These are phyloP conservation scores for Xerus rutilus DNA, from an alignment of 2,797 vertebrate genomes.

Conservation along the genomic window DNA sequence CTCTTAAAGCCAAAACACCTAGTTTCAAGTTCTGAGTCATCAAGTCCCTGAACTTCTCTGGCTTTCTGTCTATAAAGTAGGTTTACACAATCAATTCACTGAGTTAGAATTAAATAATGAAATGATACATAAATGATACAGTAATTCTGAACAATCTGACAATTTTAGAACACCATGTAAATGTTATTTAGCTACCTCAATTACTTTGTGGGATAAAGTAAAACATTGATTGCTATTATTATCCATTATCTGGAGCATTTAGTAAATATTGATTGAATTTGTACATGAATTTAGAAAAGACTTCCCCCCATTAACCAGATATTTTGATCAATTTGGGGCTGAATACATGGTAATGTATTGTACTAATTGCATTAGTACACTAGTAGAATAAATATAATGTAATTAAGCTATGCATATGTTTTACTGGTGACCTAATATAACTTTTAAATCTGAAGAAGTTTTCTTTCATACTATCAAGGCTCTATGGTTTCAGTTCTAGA, in stretches of 20 bases:
- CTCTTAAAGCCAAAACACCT: not conserved
- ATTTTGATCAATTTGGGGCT: not conserved
- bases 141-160: conserved; percentile 2
- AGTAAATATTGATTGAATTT: not conserved
- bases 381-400: not conserved
- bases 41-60: not conserved
- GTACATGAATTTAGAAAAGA: not conserved
- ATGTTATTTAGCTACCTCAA: not conserved
- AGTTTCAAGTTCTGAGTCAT: conserved; percentile 21
- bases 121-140: not conserved
- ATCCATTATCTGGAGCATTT: not conserved
- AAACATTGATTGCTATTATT: not conserved
- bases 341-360: not conserved
- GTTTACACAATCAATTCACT: not conserved
- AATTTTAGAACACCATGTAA: conserved; percentile 5
- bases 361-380: not conserved
- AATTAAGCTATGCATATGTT: not conserved
- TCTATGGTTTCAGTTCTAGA: not conserved
- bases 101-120: conserved; percentile 9
- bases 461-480: not conserved
- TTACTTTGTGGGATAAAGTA: conserved; percentile 17
- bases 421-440: not conserved
- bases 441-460: conserved; percentile 26
- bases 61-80: conserved; percentile 5
- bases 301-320: not conserved